Evolutionary conservation across 37 sponge, comb jelly and placozoan genomes (phyloP).

Genomic region (Spongilla lacustris): DNA sequence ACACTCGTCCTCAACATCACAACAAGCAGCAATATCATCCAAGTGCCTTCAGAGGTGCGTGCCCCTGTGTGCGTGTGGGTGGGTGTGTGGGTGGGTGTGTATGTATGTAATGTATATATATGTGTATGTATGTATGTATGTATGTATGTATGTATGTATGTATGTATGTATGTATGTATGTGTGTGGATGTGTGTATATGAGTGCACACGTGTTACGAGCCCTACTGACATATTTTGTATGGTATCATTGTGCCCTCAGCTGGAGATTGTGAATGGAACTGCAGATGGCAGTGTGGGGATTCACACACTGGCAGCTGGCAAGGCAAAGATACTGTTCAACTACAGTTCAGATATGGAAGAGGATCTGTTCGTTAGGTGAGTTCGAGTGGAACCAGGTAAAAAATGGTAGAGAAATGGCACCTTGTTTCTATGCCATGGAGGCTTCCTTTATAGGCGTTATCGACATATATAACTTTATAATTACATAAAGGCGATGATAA

Average conservation of each 20-base stretch:
- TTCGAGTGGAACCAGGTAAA: no score
- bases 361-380: no score
- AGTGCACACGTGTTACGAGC: background rate
- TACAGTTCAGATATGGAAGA: no score
- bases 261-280: background rate
- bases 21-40: background rate
- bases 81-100: background rate
- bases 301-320: no score
- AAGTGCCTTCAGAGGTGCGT: background rate
- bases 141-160: background rate
- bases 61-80: background rate
- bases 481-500: no score
- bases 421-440: no score
- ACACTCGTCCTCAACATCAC: background rate
- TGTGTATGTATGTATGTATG: background rate
- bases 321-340: no score
- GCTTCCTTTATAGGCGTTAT: no score
- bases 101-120: background rate
- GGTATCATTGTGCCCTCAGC: background rate
- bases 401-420: no score
- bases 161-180: background rate
- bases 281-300: no score
- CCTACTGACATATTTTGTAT: no score
- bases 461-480: no score
- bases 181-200: background rate